phyloP scores from a whole-genome alignment of 2,797 vertebrate genomes.

The Diceros bicornis region DNA sequence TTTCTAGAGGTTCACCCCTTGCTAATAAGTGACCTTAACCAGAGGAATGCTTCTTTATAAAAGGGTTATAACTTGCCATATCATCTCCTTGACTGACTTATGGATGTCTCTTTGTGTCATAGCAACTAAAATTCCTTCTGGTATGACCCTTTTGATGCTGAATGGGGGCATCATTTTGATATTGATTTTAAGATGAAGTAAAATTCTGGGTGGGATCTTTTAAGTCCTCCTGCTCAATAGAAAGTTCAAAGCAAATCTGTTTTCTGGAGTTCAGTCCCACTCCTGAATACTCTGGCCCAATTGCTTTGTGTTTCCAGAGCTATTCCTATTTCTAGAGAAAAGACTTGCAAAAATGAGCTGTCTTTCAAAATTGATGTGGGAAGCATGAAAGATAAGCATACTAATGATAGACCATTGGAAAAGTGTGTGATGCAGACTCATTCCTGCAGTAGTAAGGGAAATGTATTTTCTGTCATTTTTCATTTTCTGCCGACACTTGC shows the following conservation, averaged over 20 bases:
- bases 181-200: neutral
- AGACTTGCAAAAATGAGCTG: neutral
- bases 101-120: neutral
- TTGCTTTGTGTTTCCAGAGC: neutral
- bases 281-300: neutral
- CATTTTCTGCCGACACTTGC: neutral
- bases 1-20: neutral
- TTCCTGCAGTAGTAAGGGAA: neutral
- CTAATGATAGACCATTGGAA: neutral
- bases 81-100: neutral
- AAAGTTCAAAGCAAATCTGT: neutral
- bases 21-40: slow-evolving; percentile 11
- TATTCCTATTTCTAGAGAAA: slow-evolving; percentile 20
- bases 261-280: neutral
- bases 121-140: neutral
- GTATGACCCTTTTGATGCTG: neutral
- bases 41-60: neutral
- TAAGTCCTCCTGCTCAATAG: neutral
- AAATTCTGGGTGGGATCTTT: neutral
- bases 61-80: neutral
- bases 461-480: neutral
- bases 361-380: neutral
- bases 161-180: neutral
- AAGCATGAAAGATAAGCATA: neutral
- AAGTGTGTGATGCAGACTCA: neutral